Evolutionary conservation across 2,113 vertebrate species (phyloP), one percentile per base, ranked within the genome.

Genomic region (Hydropotes inermis): DNA sequence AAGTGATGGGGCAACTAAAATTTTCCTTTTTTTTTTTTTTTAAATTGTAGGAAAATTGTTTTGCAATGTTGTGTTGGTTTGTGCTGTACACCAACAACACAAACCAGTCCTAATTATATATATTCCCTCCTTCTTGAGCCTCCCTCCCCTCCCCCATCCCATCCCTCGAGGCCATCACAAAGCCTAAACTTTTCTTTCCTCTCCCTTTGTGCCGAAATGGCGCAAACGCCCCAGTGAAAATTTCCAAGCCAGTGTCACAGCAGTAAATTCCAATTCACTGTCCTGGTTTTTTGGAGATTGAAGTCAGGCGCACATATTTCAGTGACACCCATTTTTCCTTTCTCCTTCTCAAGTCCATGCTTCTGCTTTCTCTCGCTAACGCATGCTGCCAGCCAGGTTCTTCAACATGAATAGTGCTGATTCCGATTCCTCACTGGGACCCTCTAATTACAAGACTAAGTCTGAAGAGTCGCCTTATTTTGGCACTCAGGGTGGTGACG

Each of bases 391-490:
- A 79, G 55, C 79, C 52, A 93, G 30, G 21, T 90, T 84, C 86
- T 58, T 74, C 95, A 52, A 12, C n/a, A 28, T 45, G 21, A 94
- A 64, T 84, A 95, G 83, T 74, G 9, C 83, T 78, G 87, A 23
- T 90, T 84, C 19, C 76, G 13, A 57, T n/a, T 91, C 12, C 4
- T 97, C 36, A 79, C n/a, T 52, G 2, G 81, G 70, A 64, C 39
- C 52, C 45, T 98, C 84, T 98, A 97, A 98, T 98, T 97, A 97
- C 97, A 97, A 61, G 67, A 39, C 74, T 88, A 97, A 87, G 58
- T 97, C 98, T 87, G 95, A 98, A 98, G 76, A 95, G 92, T 96
- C 47, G 91, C 97, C 89, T 98, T 98, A 88, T 98, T 98, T 98
- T 98, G 98, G 96, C 97, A 98, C 91, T 76, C 96, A 93, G 54